A percentile compares a stretch with the other conserved stretches of the same genome.
phyloP scores from a whole-genome alignment of 2,113 vertebrate genomes.

The Plotosus lineatus region DNA sequence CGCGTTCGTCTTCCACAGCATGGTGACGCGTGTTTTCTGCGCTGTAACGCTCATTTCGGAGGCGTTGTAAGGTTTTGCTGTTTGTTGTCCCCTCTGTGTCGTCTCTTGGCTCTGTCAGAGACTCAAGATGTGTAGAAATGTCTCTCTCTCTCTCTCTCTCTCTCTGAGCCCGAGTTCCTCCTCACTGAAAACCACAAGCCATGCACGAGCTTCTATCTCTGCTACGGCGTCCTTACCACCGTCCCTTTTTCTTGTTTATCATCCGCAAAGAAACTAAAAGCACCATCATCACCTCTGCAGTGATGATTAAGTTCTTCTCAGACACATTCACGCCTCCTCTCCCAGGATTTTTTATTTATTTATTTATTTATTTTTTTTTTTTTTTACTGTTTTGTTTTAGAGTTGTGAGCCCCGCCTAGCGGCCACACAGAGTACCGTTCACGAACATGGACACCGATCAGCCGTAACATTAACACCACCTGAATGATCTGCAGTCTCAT shows the following conservation, averaged over 20 bases:
- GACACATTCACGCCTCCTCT: slow-evolving; percentile 8
- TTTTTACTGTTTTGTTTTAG: background rate
- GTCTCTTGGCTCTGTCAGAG: slow-evolving; percentile 18
- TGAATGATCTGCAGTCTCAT: too few relatives aligned
- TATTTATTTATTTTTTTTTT: too few relatives aligned
- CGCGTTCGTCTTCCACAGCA: background rate
- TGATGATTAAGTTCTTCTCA: slow-evolving; percentile 31
- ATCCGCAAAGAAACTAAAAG: background rate
- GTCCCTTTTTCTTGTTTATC: background rate
- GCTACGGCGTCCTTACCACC: background rate
- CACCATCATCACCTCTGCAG: slow-evolving; percentile 11
- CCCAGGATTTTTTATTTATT: too few relatives aligned
- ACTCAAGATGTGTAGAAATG: slow-evolving; percentile 39
- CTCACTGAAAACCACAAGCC: background rate
- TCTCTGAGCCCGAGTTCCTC: background rate
- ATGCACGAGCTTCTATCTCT: background rate
- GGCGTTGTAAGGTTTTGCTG: background rate
- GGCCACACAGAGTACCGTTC: background rate
- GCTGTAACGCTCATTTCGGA: background rate
- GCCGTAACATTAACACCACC: too few relatives aligned
- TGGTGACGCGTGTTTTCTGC: too few relatives aligned
- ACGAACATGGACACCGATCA: too few relatives aligned
- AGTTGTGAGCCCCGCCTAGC: background rate
- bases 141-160: background rate
- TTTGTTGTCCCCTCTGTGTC: background rate